Base-by-base conservation (phyloP, 2,797 vertebrate genomes). In the Cercopithecus petaurista region DNA sequence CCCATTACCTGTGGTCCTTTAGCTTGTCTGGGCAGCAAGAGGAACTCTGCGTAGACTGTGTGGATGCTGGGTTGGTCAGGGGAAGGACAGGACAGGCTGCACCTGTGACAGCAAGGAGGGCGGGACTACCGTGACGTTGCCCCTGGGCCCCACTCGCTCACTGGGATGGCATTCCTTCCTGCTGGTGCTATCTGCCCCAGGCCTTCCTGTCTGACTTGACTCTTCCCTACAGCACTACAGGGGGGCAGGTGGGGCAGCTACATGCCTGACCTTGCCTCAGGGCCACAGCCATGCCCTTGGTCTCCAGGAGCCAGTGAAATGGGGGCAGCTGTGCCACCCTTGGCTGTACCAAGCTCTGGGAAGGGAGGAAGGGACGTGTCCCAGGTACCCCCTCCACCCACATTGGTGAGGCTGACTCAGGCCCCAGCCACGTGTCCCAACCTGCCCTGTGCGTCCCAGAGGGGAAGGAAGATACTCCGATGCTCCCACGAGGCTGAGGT, bases 1-100 rank as follows among this genome's bases (percentile, higher is more conserved):
- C 83, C 85, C 94, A 15, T 94, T 95, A 98, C 97, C 97, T 97
- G 97, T 26, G 72, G 48, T 95, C 82, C 24, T 3, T 30, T n/a
- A 43, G 48, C 81, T 79, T 41, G 52, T 57, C 82, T 46, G 55
- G 43, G 28, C 83, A 84, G 83, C 50, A 0, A 67, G 39, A 30
- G 0, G 2, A 77, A 36, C 88, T 9, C 61, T 19, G 73, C 36
- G 70, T 13, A 7, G 30, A 77, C 70, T 94, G 88, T 30, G 36
- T 8, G 2, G 43, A 17, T 9, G 19, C 17, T 4, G 2, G 39
- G 70, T 48, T 19, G 19, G 48, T 81, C 43, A 8, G 67, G 72
- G 76, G 84, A 52, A 77, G 39, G 86, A 50, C 33, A 80, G 67
- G 70, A 30, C 30, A 30, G 12, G 36, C 70, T 52, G 43, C 85